A percentile compares a stretch with the other conserved stretches of the same genome.
Evolutionary conservation across 2,797 vertebrate species (phyloP).

Genomic region (Artibeus lituratus): DNA sequence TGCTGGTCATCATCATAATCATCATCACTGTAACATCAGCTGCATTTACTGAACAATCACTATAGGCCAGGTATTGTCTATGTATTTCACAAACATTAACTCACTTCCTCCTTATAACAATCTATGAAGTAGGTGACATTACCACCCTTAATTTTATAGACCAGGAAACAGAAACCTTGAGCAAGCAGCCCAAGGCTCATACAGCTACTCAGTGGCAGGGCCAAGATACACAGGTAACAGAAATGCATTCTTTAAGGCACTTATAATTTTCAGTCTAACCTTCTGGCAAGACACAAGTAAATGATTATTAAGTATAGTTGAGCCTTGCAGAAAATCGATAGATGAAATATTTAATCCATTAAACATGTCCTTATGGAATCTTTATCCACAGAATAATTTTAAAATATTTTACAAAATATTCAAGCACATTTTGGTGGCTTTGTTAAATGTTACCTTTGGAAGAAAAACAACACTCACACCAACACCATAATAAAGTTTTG

Average conservation of each 20-base stretch:
- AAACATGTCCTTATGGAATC: not conserved
- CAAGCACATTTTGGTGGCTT: not conserved
- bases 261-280: constrained; percentile 4
- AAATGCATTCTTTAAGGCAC: not conserved
- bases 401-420: constrained; percentile 21
- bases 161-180: not conserved
- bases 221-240: not conserved
- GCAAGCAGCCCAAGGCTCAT: not conserved
- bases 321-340: not conserved
- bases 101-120: not conserved
- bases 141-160: not conserved
- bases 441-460: constrained; percentile 2
- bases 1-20: not conserved
- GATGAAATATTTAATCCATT: not conserved
- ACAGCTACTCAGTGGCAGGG: not conserved
- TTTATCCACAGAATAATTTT: not conserved
- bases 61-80: not conserved
- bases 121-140: not conserved
- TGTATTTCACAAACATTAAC: not conserved
- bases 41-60: not conserved
- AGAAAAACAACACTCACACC: not conserved
- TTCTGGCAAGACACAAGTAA: not conserved
- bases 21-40: not conserved
- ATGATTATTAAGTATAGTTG: not conserved
- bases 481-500: not conserved